These are phyloP conservation scores for Chelmon rostratus DNA, from an alignment of 2,797 vertebrate genomes.

Conservation along the genomic window DNA sequence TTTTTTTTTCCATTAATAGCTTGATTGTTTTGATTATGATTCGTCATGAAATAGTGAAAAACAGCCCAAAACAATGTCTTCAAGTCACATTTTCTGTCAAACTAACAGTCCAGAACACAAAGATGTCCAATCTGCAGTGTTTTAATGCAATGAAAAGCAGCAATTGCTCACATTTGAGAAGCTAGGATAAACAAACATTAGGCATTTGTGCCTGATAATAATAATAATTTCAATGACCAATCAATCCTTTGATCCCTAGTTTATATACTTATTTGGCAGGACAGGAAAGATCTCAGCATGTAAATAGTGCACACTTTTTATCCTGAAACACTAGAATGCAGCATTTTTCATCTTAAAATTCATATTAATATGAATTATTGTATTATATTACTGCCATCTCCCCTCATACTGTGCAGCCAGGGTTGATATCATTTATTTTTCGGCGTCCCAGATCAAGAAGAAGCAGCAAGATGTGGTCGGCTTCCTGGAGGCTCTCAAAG, in stretches of 20 bases:
- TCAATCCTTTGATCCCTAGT: background rate
- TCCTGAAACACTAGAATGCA: background rate
- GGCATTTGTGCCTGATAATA: background rate
- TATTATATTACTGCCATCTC: background rate
- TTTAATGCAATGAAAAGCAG: background rate
- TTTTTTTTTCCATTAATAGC: background rate
- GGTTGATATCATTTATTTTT: background rate
- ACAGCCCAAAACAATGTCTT: background rate
- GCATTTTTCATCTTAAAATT: background rate
- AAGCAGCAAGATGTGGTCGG: constrained; percentile 98
- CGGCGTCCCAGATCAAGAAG: constrained; percentile 93
- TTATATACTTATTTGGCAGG: background rate
- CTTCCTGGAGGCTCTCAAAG: constrained; percentile 96
- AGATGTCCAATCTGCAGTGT: background rate
- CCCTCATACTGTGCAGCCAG: background rate
- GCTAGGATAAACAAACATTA: background rate
- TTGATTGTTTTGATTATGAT: background rate
- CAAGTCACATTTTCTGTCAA: background rate
- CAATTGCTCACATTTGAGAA: background rate
- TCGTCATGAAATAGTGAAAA: background rate
- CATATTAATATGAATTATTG: background rate
- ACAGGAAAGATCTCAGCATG: background rate
- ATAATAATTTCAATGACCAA: background rate
- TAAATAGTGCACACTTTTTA: background rate
- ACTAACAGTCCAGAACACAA: background rate